These are phyloP conservation scores for Uloborus diversus DNA, from an alignment of 1,140 invertebrate species.

Conservation along the genomic window DNA sequence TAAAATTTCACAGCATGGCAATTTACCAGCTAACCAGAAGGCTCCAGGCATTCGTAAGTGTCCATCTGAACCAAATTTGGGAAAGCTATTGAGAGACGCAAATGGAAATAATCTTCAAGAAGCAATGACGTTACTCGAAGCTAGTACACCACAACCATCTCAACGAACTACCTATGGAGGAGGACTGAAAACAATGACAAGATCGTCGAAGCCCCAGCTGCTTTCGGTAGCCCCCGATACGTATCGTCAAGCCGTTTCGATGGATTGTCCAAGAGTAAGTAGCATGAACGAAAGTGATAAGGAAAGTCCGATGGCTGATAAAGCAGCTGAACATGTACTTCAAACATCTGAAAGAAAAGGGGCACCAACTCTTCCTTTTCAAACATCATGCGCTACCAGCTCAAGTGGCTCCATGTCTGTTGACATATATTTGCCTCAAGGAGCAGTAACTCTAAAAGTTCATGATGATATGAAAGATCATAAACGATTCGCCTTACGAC, in stretches of 20 bases:
- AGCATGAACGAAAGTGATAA: slow-evolving; percentile 22
- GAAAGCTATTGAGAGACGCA: slow-evolving; percentile 17
- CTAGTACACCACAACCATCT: slow-evolving; percentile 51
- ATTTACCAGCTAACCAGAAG: not conserved
- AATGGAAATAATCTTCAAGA: slow-evolving; percentile 38
- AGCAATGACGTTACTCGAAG: slow-evolving; percentile 28
- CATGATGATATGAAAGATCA: slow-evolving; percentile 51
- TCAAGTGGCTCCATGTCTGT: slow-evolving; percentile 56
- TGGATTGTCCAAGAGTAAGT: slow-evolving; percentile 48
- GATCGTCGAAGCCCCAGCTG: slow-evolving; percentile 32
- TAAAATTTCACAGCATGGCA: slow-evolving; percentile 25
- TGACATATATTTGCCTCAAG: slow-evolving; percentile 55
- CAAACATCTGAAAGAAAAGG: slow-evolving; percentile 5
- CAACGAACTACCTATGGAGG: slow-evolving; percentile 44
- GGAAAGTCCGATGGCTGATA: not conserved
- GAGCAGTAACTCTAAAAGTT: slow-evolving; percentile 47
- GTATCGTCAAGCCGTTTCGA: slow-evolving; percentile 53
- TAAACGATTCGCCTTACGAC: slow-evolving; percentile 23
- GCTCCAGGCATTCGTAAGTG: slow-evolving; percentile 36
- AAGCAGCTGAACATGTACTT: not conserved
- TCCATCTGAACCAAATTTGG: slow-evolving; percentile 53
- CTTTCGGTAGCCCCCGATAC: slow-evolving; percentile 39
- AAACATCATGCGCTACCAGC: slow-evolving; percentile 44
- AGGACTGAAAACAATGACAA: slow-evolving; percentile 37
- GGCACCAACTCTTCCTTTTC: slow-evolving; percentile 6